A percentile compares a stretch with the other conserved stretches of the same genome.
Evolutionary conservation across 2,113 vertebrate species (phyloP).

Genomic region (Calidris pugnax): DNA sequence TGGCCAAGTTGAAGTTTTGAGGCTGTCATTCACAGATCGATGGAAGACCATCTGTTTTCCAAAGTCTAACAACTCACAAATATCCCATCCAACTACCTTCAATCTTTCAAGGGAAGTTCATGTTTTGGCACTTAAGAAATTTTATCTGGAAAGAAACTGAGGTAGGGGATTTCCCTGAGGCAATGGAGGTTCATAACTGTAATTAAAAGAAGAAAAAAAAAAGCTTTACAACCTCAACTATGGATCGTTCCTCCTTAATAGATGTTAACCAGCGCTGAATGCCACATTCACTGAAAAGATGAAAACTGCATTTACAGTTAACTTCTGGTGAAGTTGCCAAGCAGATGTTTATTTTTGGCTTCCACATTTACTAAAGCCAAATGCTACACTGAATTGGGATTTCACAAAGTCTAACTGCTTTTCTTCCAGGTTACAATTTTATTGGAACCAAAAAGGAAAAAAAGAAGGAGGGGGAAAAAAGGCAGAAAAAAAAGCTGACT

Average conservation of each 20-base stretch:
- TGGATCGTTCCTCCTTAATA: background rate
- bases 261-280: constrained; percentile 17
- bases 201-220: constrained; percentile 37
- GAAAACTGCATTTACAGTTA: constrained; percentile 43
- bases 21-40: background rate
- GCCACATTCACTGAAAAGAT: constrained; percentile 8
- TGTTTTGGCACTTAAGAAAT: constrained; percentile 15
- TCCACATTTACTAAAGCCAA: constrained; percentile 56
- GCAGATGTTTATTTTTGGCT: constrained; percentile 65
- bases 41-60: background rate
- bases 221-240: constrained; percentile 34
- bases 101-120: constrained; percentile 28
- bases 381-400: constrained; percentile 30
- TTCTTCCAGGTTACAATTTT: constrained; percentile 40
- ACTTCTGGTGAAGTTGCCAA: constrained; percentile 32
- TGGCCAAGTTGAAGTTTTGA: background rate
- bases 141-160: constrained; percentile 40
- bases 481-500: background rate
- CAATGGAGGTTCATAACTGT: background rate
- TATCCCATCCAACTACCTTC: background rate
- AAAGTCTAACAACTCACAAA: background rate
- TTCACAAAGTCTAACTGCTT: constrained; percentile 32
- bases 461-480: fast-evolving
- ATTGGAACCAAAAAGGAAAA: background rate
- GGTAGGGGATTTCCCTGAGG: background rate